Percentiles rank a stretch among this genome's conserved stretches.
These are phyloP conservation scores for Propithecus perrieri DNA, from an alignment of 2,797 vertebrate species.

Conservation along the genomic window DNA sequence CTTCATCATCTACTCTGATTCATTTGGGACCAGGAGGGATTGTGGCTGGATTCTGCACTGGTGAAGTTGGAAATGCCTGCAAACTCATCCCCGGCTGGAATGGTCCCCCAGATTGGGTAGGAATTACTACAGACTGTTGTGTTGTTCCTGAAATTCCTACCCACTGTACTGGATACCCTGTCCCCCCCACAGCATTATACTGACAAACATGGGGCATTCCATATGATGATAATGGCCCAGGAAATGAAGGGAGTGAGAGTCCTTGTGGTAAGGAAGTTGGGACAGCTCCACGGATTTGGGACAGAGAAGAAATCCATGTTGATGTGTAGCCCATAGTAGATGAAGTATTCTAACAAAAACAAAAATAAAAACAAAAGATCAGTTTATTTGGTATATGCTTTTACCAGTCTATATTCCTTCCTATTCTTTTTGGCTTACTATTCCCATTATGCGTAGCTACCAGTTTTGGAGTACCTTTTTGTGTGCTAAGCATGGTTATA, in stretches of 20 bases:
- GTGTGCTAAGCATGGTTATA: neutral
- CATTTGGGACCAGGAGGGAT: constrained; percentile 83
- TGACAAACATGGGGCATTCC: constrained; percentile 86
- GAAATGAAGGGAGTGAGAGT: constrained; percentile 82
- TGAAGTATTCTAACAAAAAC: constrained; percentile 76
- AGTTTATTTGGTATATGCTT: constrained; percentile 71
- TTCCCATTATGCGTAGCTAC: neutral
- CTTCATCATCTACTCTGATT: constrained; percentile 64
- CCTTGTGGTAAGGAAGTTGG: constrained; percentile 84
- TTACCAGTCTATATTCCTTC: constrained; percentile 45
- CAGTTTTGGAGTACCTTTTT: neutral
- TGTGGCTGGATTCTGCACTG: constrained; percentile 79
- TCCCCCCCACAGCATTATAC: constrained; percentile 74
- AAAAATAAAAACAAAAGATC: constrained; percentile 69
- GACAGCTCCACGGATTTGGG: constrained; percentile 82
- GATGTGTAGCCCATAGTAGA: constrained; percentile 80
- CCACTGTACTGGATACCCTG: constrained; percentile 82
- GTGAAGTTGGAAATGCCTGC: constrained; percentile 73
- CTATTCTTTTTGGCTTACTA: constrained; percentile 39
- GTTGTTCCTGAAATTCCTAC: constrained; percentile 76
- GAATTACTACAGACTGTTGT: constrained; percentile 75
- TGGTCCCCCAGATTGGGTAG: constrained; percentile 74
- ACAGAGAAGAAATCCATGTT: constrained; percentile 82
- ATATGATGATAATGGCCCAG: constrained; percentile 84
- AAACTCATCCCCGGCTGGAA: constrained; percentile 80